Conservation (phyloP, 2,888 invertebrate genomes). For the Rhopalosiphum nymphaeae region DNA sequence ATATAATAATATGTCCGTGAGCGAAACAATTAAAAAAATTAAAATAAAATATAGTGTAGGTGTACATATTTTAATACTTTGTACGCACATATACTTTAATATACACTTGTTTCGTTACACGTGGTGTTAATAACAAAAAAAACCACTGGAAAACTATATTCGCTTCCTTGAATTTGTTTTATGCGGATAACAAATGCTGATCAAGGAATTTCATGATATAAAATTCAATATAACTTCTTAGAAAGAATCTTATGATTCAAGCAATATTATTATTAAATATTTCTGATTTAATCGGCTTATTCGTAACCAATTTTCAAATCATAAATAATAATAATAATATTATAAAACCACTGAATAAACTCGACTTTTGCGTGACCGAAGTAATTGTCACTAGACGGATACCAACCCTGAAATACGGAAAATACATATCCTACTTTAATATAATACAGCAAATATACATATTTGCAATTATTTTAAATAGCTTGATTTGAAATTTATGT, state of each 20-base stretch:
- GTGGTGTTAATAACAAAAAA: background rate
- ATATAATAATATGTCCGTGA: background rate
- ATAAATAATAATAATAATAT: background rate
- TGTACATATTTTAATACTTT: background rate
- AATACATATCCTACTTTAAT: background rate
- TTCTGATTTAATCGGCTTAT: background rate
- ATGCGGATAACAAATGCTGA: background rate
- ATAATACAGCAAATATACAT: background rate
- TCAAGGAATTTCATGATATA: background rate
- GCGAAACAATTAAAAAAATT: constrained; percentile 8
- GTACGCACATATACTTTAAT: background rate
- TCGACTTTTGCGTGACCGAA: background rate
- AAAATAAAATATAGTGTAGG: background rate
- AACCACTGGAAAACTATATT: background rate
- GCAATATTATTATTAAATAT: background rate
- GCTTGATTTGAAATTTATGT: background rate
- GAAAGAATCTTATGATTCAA: background rate
- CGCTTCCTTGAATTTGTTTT: background rate
- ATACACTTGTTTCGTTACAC: background rate
- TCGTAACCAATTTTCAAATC: background rate
- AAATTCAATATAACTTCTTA: background rate
- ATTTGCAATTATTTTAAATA: background rate
- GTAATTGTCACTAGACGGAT: background rate
- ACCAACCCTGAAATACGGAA: background rate
- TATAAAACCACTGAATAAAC: background rate